Evolutionary conservation across 2,888 invertebrate genomes (phyloP), one percentile per base, ranked within the genome.

Genomic region (Apocheima hispidaria): DNA sequence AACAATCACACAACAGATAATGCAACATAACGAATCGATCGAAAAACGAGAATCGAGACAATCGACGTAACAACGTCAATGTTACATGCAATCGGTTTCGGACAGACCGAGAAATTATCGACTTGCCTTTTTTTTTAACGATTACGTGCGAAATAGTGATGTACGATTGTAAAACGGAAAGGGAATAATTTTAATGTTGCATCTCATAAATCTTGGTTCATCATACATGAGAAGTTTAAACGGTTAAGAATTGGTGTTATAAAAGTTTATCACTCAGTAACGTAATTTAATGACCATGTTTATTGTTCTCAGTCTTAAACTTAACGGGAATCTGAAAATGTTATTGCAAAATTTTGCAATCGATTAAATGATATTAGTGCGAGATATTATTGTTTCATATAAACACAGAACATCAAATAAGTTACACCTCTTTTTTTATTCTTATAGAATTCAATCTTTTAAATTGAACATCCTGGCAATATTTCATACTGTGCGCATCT

Each of bases 1-100:
- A 84, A 91, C 91, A 91, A 92, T 91, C 91, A 91, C 84, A 88
- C 85, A 82, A 82, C 85, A 86, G 86, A 90, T 88, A 89, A 89
- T 87, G 85, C 85, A 87, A 90, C 87, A 88, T 87, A 89, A 88
- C 81, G 85, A 87, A 86, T 84, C 82, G 83, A 81, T 57, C 56
- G 63, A 81, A 81, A 79, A 80, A 68, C 65, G 60, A 66, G 68
- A 68, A 67, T 67, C 65, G 66, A 70, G 65, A 68, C 67, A 69
- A 66, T 73, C 73, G 70, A 73, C 46, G 69, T 73, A 79, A 69
- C 62, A 65, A 62, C 77, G 75, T 83, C 83, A 81, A 78, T 82
- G 80, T 79, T 81, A 81, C 82, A 79, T 84, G 82, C 84, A 81
- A 84, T 84, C 86, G 84, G 82, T 84, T 84, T 82, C 78, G 77